Conservation (phyloP, 53 echinoderm and acorn worm species). For the Echinarachnius parma region DNA sequence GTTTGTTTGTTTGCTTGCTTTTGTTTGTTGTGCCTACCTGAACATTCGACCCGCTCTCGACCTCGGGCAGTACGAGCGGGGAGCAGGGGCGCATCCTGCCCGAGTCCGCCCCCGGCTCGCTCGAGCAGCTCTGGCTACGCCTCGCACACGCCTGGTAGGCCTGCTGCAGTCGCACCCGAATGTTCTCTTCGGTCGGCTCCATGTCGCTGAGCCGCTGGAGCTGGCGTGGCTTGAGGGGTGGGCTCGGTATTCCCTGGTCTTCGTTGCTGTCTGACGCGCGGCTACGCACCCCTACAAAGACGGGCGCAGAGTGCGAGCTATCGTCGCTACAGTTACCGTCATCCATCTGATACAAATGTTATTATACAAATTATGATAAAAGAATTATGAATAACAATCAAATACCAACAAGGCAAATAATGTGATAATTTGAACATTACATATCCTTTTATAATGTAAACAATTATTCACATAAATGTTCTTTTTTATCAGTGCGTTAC, state of each 20-base stretch:
- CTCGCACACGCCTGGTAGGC: background rate
- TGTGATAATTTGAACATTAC: too few relatives aligned
- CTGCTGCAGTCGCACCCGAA: background rate
- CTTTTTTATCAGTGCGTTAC: too few relatives aligned
- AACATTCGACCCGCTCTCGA: slow-evolving; percentile 28
- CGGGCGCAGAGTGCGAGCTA: slow-evolving; percentile 8
- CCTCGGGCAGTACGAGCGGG: slow-evolving; percentile 27
- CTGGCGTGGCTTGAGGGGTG: slow-evolving; percentile 38
- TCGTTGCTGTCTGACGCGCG: slow-evolving; percentile 30
- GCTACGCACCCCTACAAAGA: slow-evolving; percentile 7
- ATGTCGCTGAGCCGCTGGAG: slow-evolving; percentile 40
- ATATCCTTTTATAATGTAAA: too few relatives aligned
- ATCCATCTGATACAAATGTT: slow-evolving; percentile 8
- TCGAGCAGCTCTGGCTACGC: slow-evolving; percentile 43
- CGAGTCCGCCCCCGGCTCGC: slow-evolving; percentile 26
- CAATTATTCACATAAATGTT: too few relatives aligned
- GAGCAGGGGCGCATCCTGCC: slow-evolving; percentile 26
- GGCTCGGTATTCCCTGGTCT: slow-evolving; percentile 1
- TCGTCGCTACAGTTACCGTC: slow-evolving; percentile 31
- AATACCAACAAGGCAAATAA: too few relatives aligned
- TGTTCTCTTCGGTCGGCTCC: slow-evolving; percentile 26
- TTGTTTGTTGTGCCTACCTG: slow-evolving; percentile 24
- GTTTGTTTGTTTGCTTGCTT: too few relatives aligned
- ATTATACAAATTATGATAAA: too few relatives aligned
- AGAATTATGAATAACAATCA: too few relatives aligned